These are phyloP conservation scores for Tyria jacobaeae DNA, from an alignment of 2,888 invertebrate genomes.

Conservation along the genomic window DNA sequence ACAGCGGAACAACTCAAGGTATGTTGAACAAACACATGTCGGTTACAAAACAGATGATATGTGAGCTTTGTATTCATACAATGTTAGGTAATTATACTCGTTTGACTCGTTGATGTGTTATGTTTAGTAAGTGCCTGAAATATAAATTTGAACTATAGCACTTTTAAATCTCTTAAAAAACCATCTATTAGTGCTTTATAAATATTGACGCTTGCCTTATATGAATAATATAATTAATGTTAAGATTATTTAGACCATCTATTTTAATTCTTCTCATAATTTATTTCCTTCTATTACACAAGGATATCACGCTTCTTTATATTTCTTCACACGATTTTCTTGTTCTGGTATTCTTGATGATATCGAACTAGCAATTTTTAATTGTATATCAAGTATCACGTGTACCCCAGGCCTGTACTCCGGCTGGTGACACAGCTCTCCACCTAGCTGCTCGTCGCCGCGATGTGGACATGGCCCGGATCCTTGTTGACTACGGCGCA, in stretches of 20 bases:
- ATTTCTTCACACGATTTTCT: neutral
- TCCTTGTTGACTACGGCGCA: conserved; percentile 97
- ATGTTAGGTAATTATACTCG: conserved; percentile 39
- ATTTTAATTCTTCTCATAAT: too few relatives aligned
- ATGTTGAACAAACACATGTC: conserved; percentile 45
- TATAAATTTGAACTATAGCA: neutral
- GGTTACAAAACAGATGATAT: conserved; percentile 11
- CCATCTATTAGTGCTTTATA: neutral
- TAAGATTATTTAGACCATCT: neutral
- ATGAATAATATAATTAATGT: neutral
- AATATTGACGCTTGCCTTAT: neutral
- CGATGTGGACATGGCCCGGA: conserved; percentile 97
- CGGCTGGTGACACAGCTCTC: conserved; percentile 96
- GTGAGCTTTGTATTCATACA: conserved; percentile 10
- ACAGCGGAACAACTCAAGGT: conserved; percentile 95
- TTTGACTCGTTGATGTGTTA: conserved; percentile 8
- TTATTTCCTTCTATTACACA: neutral
- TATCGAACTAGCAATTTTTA: neutral
- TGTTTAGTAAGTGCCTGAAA: conserved; percentile 12
- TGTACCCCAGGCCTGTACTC: conserved; percentile 88
- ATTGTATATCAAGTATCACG: conserved; percentile 15
- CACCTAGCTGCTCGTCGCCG: conserved; percentile 97
- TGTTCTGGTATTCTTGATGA: neutral
- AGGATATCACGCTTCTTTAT: conserved; percentile 1
- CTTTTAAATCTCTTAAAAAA: conserved; percentile 5